Percentiles rank a stretch among this genome's conserved stretches.
These are phyloP conservation scores for Cephus rjabovi DNA, from an alignment of 2,888 invertebrate genomes.

Conservation along the genomic window DNA sequence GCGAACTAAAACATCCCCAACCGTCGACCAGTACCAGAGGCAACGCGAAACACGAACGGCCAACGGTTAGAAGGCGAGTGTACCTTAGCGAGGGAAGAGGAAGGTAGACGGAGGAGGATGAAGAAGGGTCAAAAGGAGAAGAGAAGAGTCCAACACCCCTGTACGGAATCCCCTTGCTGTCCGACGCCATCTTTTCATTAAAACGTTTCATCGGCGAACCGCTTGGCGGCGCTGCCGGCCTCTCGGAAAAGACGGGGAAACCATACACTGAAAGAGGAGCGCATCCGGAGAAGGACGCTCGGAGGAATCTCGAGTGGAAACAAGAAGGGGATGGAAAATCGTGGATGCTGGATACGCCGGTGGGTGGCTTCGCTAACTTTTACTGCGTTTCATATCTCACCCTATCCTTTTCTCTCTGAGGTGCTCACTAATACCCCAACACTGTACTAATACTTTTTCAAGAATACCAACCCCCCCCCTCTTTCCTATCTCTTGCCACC, in stretches of 20 bases:
- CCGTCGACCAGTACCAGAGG: not conserved
- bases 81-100: conserved; percentile 23
- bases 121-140: not conserved
- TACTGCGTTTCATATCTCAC: conserved; percentile 50
- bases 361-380: conserved; percentile 37
- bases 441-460: conserved; percentile 1
- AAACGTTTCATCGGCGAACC: conserved; percentile 57
- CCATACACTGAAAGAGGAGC: not conserved
- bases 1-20: conserved; percentile 33
- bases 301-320: not conserved
- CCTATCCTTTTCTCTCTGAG: conserved; percentile 18
- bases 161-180: not conserved
- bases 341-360: conserved; percentile 14
- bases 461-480: conserved; percentile 21
- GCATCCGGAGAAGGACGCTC: not conserved
- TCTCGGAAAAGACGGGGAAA: conserved; percentile 15
- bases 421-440: not conserved
- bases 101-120: conserved; percentile 18
- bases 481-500: conserved; percentile 21
- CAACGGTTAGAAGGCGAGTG: conserved; percentile 27
- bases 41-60: conserved; percentile 17
- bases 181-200: conserved; percentile 63
- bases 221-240: conserved; percentile 47
- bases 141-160: not conserved
- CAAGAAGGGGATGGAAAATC: conserved; percentile 9